Evolutionary conservation across 2,113 vertebrate species (phyloP), one percentile per base, ranked within the genome.

Genomic region (Camelus bactrianus): DNA sequence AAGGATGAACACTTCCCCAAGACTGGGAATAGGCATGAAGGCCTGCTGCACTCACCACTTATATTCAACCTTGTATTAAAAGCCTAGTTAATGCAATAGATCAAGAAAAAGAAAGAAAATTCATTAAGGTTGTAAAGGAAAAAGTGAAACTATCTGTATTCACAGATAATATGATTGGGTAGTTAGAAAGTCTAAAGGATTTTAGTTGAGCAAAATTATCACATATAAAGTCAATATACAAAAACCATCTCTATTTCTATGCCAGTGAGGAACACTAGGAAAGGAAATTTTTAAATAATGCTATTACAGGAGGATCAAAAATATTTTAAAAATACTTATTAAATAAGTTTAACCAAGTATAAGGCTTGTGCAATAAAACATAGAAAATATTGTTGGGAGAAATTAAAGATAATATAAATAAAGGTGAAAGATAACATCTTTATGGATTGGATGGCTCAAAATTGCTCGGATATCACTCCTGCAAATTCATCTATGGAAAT

Each of bases 211-310:
- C 50, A 79, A 95, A 93, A 42, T 46, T 14, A 38, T 4, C 65
- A 3, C 42, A 89, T n/a, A 87, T 46, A 84, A 67, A 84, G 26
- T 58, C 26, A 69, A 91, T 10, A 91, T 20, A 77, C 9, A 67
- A 96, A 96, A 86, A 89, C 35, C 14, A 95, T 73, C 16, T 96
- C 50, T 20, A 83, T 79, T 90, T 86, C 50, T 70, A 92, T 58
- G 67, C 26, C 38, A 88, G 64, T 56, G 38, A 72, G 38, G 32
- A 89, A 79, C 7, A 93, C 26, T n/a, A 42, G 52, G 76, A 79
- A 92, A 75, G n/a, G 10, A 86, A 90, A 76, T 46, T 88, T 79
- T 4, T 77, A 83, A 91, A 60, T 75, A 90, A 6, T 52, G 60
- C 24, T 54, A 85, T 76, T 83, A 94, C 22, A 77, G 46, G 9